Conservation (phyloP, 2,888 invertebrate genomes). For the Spodoptera littoralis region DNA sequence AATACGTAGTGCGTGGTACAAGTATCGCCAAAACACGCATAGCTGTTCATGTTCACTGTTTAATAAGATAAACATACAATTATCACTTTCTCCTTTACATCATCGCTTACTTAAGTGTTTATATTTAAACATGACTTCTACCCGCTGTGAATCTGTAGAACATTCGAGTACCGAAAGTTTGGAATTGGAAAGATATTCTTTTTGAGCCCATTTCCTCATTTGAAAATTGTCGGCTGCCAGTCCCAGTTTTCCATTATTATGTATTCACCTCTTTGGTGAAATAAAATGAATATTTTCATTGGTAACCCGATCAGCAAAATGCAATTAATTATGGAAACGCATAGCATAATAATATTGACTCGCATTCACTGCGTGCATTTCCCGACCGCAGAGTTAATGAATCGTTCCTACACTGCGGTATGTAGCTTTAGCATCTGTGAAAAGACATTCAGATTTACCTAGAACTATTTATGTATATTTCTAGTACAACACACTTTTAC, state of each 20-base stretch:
- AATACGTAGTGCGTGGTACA: conserved; percentile 21
- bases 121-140: conserved; percentile 29
- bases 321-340: conserved; percentile 70
- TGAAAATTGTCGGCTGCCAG: background rate
- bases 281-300: conserved; percentile 16
- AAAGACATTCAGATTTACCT: background rate
- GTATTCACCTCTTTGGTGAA: background rate
- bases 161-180: conserved; percentile 10
- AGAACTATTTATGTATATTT: too few relatives aligned
- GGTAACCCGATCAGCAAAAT: conserved; percentile 58
- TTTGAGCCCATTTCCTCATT: background rate
- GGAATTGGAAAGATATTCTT: background rate
- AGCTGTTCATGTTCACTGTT: conserved; percentile 17
- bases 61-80: conserved; percentile 37
- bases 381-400: conserved; percentile 73
- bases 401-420: conserved; percentile 61
- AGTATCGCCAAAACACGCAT: conserved; percentile 19
- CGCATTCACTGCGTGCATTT: conserved; percentile 53
- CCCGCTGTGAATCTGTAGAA: conserved; percentile 9
- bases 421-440: conserved; percentile 59
- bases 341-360: conserved; percentile 52
- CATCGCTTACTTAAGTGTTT: conserved; percentile 30
- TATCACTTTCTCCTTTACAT: conserved; percentile 42
- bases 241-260: conserved; percentile 7
- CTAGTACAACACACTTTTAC: too few relatives aligned